phyloP scores from a whole-genome alignment of 2,113 vertebrate species.

The Crotophaga sulcirostris region DNA sequence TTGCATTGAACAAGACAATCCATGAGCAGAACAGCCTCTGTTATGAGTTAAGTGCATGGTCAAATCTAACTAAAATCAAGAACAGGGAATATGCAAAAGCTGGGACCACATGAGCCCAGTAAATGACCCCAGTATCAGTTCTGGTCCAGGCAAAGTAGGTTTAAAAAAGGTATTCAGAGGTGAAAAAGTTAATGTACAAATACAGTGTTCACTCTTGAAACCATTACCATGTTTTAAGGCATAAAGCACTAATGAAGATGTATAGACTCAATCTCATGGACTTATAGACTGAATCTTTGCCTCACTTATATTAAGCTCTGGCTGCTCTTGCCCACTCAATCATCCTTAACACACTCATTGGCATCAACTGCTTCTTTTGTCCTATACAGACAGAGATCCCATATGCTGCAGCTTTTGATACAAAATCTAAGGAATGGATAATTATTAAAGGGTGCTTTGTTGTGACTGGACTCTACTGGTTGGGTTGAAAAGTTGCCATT shows the following conservation, averaged over 20 bases:
- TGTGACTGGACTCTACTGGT: neutral
- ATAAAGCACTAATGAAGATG: conserved; percentile 74
- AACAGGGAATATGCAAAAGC: neutral
- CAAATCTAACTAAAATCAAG: neutral
- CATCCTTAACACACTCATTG: conserved; percentile 68
- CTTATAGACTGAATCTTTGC: conserved; percentile 62
- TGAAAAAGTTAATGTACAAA: conserved; percentile 58
- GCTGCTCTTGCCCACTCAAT: conserved; percentile 66
- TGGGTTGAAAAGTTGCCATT: neutral
- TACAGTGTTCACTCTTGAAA: conserved; percentile 35
- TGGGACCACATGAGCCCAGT: neutral
- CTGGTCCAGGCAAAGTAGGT: neutral
- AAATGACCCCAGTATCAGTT: neutral
- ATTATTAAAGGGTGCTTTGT: neutral
- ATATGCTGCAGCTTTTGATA: conserved; percentile 37
- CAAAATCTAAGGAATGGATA: conserved; percentile 13
- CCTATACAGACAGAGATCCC: conserved; percentile 14
- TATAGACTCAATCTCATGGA: conserved; percentile 74
- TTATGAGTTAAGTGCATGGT: neutral
- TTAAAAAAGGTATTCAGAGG: neutral
- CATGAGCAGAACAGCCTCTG: conserved; percentile 17
- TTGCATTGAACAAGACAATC: neutral
- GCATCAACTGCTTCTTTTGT: conserved; percentile 54
- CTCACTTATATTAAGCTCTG: conserved; percentile 68
- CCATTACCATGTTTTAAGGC: conserved; percentile 68